Evolutionary conservation across 2,888 invertebrate genomes (phyloP).

Genomic region (Phlogophora meticulosa): DNA sequence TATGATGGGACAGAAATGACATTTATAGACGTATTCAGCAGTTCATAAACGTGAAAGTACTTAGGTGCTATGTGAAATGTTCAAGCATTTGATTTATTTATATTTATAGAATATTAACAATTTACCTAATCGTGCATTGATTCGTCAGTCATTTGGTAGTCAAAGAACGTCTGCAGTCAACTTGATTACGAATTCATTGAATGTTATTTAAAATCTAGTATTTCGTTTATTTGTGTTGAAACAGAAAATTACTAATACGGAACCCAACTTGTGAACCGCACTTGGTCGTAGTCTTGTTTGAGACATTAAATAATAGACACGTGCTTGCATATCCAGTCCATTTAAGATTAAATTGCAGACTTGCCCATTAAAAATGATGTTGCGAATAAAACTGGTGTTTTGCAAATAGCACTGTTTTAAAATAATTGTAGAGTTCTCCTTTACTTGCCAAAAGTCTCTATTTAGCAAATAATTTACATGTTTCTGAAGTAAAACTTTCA

Average conservation of each 20-base stretch:
- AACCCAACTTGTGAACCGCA: background rate
- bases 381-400: background rate
- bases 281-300: background rate
- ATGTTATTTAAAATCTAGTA: too few relatives aligned
- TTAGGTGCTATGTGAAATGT: too few relatives aligned
- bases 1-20: too few relatives aligned
- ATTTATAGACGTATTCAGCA: too few relatives aligned
- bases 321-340: background rate
- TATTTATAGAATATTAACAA: too few relatives aligned
- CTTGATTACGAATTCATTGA: too few relatives aligned
- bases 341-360: background rate
- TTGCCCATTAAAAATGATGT: background rate
- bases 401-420: background rate
- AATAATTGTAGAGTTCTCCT: background rate
- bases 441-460: background rate
- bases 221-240: too few relatives aligned
- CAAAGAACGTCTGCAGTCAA: too few relatives aligned
- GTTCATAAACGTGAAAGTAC: too few relatives aligned
- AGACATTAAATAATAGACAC: background rate
- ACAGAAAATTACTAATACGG: background rate
- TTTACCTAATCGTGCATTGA: too few relatives aligned
- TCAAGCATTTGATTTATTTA: too few relatives aligned
- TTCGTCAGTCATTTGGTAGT: too few relatives aligned
- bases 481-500: background rate
- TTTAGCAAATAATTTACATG: slow-evolving; percentile 3